These are phyloP conservation scores for Microctonus brassicae DNA, from an alignment of 2,888 invertebrate species.

Conservation along the genomic window DNA sequence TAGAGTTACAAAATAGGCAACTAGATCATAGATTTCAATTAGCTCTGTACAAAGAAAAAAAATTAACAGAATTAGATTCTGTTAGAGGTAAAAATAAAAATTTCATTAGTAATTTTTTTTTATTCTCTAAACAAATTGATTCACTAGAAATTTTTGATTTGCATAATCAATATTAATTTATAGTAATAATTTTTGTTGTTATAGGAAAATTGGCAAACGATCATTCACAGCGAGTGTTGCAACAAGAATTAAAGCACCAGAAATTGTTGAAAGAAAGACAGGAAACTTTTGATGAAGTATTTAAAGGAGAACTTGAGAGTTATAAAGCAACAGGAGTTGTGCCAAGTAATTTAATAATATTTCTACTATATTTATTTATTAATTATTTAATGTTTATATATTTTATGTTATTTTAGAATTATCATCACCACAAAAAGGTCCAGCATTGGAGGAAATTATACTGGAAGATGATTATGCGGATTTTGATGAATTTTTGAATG, in stretches of 20 bases:
- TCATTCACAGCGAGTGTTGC: conserved; percentile 73
- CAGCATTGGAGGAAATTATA: conserved; percentile 76
- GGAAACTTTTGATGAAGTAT: conserved; percentile 79
- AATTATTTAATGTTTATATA: conserved; percentile 5
- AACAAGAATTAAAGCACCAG: conserved; percentile 73
- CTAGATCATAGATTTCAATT: conserved; percentile 80
- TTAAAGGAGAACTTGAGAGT: conserved; percentile 77
- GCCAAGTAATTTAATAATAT: conserved; percentile 71
- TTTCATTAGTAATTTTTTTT: neutral
- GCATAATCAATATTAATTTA: neutral
- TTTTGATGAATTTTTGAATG: conserved; percentile 76
- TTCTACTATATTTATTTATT: neutral
- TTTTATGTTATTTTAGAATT: conserved; percentile 54
- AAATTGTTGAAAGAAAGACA: conserved; percentile 76
- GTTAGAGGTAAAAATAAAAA: conserved; percentile 71
- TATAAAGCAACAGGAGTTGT: conserved; percentile 76
- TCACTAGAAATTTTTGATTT: conserved; percentile 18
- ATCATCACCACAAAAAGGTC: conserved; percentile 60
- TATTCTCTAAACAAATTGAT: neutral
- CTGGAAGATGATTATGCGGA: conserved; percentile 75
- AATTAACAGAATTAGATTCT: conserved; percentile 72
- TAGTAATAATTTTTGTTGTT: conserved; percentile 11
- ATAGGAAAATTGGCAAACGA: conserved; percentile 73
- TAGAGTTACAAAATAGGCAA: conserved; percentile 80
- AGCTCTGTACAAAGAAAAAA: conserved; percentile 79